Evolutionary conservation across 2,113 vertebrate genomes (phyloP).

Genomic region (Garra rufa): DNA sequence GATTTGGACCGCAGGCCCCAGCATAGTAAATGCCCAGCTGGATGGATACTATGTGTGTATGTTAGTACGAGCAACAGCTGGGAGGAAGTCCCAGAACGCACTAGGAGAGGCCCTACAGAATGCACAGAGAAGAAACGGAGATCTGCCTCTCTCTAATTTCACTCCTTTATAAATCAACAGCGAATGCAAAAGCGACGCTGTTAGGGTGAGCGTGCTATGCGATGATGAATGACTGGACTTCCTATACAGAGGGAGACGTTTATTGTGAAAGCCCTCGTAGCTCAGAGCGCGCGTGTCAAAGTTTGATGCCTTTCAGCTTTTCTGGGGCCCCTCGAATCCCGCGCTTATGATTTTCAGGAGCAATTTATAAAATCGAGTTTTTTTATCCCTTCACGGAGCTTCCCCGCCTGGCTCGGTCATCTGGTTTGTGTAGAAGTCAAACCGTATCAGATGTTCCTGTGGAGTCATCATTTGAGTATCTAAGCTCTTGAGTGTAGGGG

Average conservation of each 20-base stretch:
- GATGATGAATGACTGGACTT: conserved; percentile 27
- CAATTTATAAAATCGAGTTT: conserved; percentile 34
- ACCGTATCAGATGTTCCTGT: conserved; percentile 32
- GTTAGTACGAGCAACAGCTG: conserved; percentile 73
- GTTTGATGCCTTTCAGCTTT: conserved; percentile 30
- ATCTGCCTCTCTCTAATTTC: conserved; percentile 9
- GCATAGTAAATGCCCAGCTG: conserved; percentile 36
- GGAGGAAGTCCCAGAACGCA: conserved; percentile 76
- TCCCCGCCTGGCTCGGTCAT: conserved; percentile 7
- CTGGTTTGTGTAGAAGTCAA: conserved; percentile 44
- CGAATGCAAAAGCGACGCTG: background rate
- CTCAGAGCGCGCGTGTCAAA: conserved; percentile 32
- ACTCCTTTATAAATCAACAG: background rate
- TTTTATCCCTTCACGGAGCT: background rate
- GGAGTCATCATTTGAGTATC: background rate
- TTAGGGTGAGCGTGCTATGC: background rate
- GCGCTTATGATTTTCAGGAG: conserved; percentile 9
- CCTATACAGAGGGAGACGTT: conserved; percentile 30
- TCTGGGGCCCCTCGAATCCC: conserved; percentile 6
- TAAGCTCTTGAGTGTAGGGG: conserved; percentile 18
- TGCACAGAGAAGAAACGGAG: background rate
- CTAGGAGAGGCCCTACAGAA: conserved; percentile 2
- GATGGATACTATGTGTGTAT: conserved; percentile 18
- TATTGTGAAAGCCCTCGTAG: conserved; percentile 14
- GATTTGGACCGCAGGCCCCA: conserved; percentile 33